Evolutionary conservation across 2,888 invertebrate genomes (phyloP).

Genomic region (Scelioninae gen. 2): DNA sequence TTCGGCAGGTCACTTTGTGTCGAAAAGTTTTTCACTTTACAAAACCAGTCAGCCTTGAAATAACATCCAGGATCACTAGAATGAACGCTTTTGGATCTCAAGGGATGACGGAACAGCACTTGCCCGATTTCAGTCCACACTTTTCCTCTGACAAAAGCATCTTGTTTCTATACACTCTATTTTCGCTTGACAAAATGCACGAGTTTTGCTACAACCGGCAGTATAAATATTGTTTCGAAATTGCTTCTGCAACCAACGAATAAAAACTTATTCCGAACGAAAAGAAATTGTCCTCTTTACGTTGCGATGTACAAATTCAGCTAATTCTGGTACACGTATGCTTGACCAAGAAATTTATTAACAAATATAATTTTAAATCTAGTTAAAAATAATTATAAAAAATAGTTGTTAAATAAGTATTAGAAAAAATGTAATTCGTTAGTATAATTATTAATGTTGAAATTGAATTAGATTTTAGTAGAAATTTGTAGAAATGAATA

Average conservation of each 20-base stretch:
- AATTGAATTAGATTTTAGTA: no score
- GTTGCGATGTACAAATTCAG: constrained; percentile 5
- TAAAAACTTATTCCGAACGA: constrained; percentile 20
- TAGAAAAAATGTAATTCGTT: no score
- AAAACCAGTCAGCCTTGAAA: constrained; percentile 70
- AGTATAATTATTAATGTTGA: no score
- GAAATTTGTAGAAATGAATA: no score
- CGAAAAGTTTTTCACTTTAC: constrained; percentile 70
- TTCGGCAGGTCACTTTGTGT: constrained; percentile 34
- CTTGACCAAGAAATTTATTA: no score
- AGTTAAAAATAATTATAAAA: no score
- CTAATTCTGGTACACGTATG: no score
- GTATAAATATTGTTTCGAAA: constrained; percentile 43
- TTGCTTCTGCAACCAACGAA: constrained; percentile 25
- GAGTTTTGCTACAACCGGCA: constrained; percentile 40
- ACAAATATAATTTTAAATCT: no score
- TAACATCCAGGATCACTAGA: constrained; percentile 61
- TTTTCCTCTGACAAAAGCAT: constrained; percentile 42
- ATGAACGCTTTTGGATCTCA: constrained; percentile 55
- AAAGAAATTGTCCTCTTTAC: constrained; percentile 13
- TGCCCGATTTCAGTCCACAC: constrained; percentile 27
- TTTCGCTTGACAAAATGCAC: constrained; percentile 49
- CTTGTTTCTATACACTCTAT: constrained; percentile 43
- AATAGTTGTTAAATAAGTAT: no score
- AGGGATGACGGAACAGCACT: constrained; percentile 42